Base-by-base conservation (phyloP, 2,797 vertebrate genomes). In the Etheostoma nigrum region DNA sequence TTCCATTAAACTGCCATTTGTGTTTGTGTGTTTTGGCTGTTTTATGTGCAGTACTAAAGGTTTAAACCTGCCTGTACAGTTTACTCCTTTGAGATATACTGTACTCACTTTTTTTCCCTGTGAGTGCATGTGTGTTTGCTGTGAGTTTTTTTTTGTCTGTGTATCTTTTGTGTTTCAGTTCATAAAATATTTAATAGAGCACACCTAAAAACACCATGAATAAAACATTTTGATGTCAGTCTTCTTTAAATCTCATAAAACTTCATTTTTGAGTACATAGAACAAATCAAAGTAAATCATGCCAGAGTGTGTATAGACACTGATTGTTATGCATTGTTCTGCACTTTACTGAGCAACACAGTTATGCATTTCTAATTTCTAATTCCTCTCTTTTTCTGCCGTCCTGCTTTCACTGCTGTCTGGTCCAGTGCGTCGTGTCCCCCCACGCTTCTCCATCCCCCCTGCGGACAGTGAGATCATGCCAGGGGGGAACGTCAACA, bases 381-480 rank as follows among this genome's bases (percentile, higher is more conserved):
- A 82, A 89, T 66, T 12, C 23, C 21, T 57, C 4, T 75, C 45
- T 66, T 44, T 45, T 65, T 59, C 71, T 58, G 44, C 67, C 86
- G 55, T 30, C 65, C 8, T 74, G 62, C 75, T 77, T 61, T 55
- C 53, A 33, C 58, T 19, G 19, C 54, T 4, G 0, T 21, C 36
- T 15, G 69, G 51, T 78, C 83, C 94, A 99, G 98, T 99, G 88
- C 97, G 98, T 1, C 97, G 98, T 4, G 97, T 99, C 55, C 97
- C 98, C 74, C 98, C 98, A 14, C 96, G 98, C 73, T 99, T 99
- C 91, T 99, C 98, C 91, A 99, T 99, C 59, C 98, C 97, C 62
- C 98, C 98, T 0, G 97, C 97, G 15, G 98, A 99, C 94, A 97
- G 97, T 67, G 98, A 99, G 94, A 99, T 99, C 89, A 99, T 99